These are phyloP conservation scores for Dicrostonyx torquatus DNA, from an alignment of 2,797 vertebrate genomes.

Conservation along the genomic window DNA sequence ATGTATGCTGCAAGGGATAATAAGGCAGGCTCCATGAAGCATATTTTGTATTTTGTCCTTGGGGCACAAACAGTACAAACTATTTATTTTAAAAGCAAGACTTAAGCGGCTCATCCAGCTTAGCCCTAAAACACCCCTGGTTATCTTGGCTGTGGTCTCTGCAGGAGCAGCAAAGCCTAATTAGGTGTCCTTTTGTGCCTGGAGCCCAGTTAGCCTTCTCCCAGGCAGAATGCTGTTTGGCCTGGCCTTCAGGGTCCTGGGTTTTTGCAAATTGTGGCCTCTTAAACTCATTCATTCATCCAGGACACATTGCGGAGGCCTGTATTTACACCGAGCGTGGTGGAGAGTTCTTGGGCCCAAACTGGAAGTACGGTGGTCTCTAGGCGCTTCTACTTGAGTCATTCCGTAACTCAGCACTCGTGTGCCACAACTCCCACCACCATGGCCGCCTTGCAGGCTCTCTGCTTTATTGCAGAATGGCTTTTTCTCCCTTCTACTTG, in stretches of 20 bases:
- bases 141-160: slow-evolving; percentile 19
- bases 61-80: slow-evolving; percentile 65
- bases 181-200: slow-evolving; percentile 44
- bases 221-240: not conserved
- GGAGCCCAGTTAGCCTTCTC: not conserved
- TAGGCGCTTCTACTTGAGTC: not conserved
- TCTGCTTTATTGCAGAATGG: not conserved
- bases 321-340: not conserved
- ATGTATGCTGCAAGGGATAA: slow-evolving; percentile 53
- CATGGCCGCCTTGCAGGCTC: not conserved
- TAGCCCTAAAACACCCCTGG: slow-evolving; percentile 20
- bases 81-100: slow-evolving; percentile 72
- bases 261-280: not conserved
- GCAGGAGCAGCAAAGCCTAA: slow-evolving; percentile 40
- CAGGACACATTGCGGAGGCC: not conserved
- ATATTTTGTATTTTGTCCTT: slow-evolving; percentile 69
- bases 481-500: not conserved
- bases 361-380: not conserved
- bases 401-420: not conserved
- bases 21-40: slow-evolving; percentile 19
- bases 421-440: not conserved
- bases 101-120: slow-evolving; percentile 28
- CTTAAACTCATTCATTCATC: not conserved
- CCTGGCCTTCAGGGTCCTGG: not conserved
- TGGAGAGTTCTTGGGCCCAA: not conserved